Base-by-base conservation (phyloP, 2,113 vertebrate genomes). In the Corydoras sp. region DNA sequence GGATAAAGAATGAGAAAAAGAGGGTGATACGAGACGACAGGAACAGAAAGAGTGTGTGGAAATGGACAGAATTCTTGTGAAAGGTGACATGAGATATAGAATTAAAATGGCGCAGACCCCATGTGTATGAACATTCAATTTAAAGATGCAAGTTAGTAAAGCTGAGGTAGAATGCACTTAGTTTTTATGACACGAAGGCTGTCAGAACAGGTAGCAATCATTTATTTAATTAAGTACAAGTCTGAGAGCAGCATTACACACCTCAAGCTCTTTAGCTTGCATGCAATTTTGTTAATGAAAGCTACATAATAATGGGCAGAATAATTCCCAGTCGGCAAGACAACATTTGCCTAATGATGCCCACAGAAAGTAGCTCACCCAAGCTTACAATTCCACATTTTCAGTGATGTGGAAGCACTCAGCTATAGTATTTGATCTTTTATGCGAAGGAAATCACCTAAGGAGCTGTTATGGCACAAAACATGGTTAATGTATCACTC, bases 401-500 rank as follows among this genome's bases (percentile, higher is more conserved):
- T 35, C 73, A 71, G 59, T 29, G 60, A 76, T 72, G 65, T 69
- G 59, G 35, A 74, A 49, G 65, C 62, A 68, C 54, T 18, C 53
- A 73, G 43, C n/a, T 13, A 11, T 35, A 72, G 35, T 31, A 10
- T 9, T 49, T 64, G 53, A 43, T 72, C 43, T 72, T 61, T 53
- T 62, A 24, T 56, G 18, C 55, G 72, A 54, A 58, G 55, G 73
- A 79, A 79, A 75, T 72, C 75, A 69, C 79, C 69, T 55, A 69
- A 80, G 81, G 74, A 61, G 67, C 59, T 75, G 83, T 85, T 86
- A 85, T 82, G 81, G 81, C 76, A 82, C 80, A 71, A 75, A 69
- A 71, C 51, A 65, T n/a, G 30, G 82, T 78, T 87, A 81, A 71
- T 55, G 78, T 87, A 87, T 84, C 83, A 83, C 58, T 24, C 68